Evolutionary conservation across 2,888 invertebrate species (phyloP).

Genomic region (Exephanes ischioxanthus): DNA sequence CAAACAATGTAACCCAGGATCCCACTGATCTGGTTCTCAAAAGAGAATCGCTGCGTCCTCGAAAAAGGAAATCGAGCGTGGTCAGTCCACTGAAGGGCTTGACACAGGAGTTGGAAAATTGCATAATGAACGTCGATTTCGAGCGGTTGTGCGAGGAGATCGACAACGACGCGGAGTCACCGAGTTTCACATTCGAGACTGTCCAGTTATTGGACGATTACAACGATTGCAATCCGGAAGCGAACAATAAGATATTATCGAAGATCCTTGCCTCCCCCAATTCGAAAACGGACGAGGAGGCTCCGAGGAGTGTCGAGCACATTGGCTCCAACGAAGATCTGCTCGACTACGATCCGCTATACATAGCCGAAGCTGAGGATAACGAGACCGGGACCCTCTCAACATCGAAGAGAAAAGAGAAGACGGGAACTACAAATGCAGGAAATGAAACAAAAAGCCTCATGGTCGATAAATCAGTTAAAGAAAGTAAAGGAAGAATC

Average conservation of each 20-base stretch:
- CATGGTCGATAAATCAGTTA: neutral
- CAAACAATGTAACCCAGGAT: neutral
- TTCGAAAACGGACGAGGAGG: neutral
- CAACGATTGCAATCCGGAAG: slow-evolving; percentile 59
- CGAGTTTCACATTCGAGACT: slow-evolving; percentile 63
- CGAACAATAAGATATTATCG: slow-evolving; percentile 59
- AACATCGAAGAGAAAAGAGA: neutral
- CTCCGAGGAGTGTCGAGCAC: slow-evolving; percentile 2
- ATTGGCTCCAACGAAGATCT: neutral
- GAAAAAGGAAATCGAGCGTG: slow-evolving; percentile 11
- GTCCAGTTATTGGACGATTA: slow-evolving; percentile 72
- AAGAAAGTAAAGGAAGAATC: neutral
- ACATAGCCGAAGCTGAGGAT: neutral
- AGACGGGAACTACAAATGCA: neutral
- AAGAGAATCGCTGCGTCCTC: neutral
- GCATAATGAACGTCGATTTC: slow-evolving; percentile 49
- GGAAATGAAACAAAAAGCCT: neutral
- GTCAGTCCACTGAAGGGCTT: slow-evolving; percentile 38
- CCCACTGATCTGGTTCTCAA: neutral
- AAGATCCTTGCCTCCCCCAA: slow-evolving; percentile 59
- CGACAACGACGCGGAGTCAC: slow-evolving; percentile 63
- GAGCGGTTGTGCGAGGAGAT: slow-evolving; percentile 57
- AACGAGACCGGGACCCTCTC: neutral
- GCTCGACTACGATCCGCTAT: neutral
- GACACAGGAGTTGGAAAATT: slow-evolving; percentile 43